Base-by-base conservation (phyloP, 2,113 vertebrate genomes). In the Hucho hucho region DNA sequence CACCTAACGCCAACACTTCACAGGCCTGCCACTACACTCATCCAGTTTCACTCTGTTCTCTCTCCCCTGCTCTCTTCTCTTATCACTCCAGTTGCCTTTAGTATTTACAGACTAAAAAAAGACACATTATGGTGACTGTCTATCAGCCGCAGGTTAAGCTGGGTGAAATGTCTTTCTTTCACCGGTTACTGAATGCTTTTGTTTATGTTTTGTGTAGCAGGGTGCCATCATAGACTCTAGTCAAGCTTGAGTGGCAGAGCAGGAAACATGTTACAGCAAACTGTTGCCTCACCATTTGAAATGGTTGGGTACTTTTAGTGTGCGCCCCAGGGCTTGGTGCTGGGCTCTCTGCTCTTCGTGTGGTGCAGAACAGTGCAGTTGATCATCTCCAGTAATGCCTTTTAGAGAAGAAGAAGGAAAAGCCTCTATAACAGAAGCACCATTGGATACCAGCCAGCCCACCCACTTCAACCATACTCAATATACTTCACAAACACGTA, bases 121-220 rank as follows among this genome's bases (percentile, higher is more conserved):
- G 0, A 11, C 37, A 43, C 14, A 53, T 53, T 18, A 18, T 18
- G 49, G 49, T 18, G 16, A 18, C 49, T 53, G 37, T 53, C 49
- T 53, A 53, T 53, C 49, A 53, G 49, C 16, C 49, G 16, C 49
- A 53, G 14, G 49, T 18, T 53, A 53, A 53, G 4, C 14, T 53
- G 49, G 49, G 49, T 53, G 49, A 53, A 53, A 18, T 49, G 47
- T 43, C 9, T 43, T 75, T 46, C 68, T 43, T 26, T 74, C 22
- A 14, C 32, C 28, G 2, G 66, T 64, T 4, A 14, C 78, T 25
- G 6, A 43, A 47, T 69, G 28, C 75, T 80, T 20, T 56, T 20
- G 13, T 18, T 20, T 6, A 6, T 20, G 53, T 14, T 56, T 20
- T 56, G 53, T 20, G 53, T 20, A 56, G 53, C 13, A 56, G 5